Evolutionary conservation across 2,113 vertebrate species (phyloP), one percentile per base, ranked within the genome.

Genomic region (Coturnix japonica): DNA sequence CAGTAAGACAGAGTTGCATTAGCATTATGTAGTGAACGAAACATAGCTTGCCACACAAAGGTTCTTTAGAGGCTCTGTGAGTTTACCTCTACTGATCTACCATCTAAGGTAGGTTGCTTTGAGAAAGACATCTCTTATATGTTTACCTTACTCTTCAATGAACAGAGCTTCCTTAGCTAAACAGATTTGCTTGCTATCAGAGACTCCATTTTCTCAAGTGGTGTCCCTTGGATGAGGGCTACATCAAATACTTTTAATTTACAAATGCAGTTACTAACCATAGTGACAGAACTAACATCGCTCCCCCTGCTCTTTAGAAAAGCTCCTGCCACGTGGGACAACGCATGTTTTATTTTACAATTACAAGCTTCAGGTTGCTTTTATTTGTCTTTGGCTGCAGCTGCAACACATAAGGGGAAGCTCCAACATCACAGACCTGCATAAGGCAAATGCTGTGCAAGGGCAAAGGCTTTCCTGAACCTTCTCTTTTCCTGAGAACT

Each of bases 211-310:
- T 77, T 65, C 37, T 57, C 25, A 60, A 56, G 56, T 5, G 1
- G 37, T 77, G 19, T 53, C 46, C 90, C 76, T 83, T 69, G 83
- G 23, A 67, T 69, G 75, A 8, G 63, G 44, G 16, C 69, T 89
- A 46, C 85, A 91, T 86, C 90, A 59, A 74, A 56, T 44, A 37
- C 43, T 90, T 88, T 69, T 47, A 13, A 91, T 83, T 88, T 90
- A 54, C 54, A 46, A 73, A 49, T 73, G 67, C 20, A 44, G 59
- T 76, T 87, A 69, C 23, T 90, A 77, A 77, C 46, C 20, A 44
- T 51, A 54, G 41, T 73, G 56, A 37, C 76, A 85, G 51, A 80
- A 54, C 20, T 87, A 64, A 26, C 35, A 26, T 54, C 44, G 25
- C 75, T 91, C 59, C 72, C 30, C 49, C 28, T 41, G 37, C 69